Base-by-base conservation (phyloP, 1,140 invertebrate species). In the Belonocnema kinseyi region DNA sequence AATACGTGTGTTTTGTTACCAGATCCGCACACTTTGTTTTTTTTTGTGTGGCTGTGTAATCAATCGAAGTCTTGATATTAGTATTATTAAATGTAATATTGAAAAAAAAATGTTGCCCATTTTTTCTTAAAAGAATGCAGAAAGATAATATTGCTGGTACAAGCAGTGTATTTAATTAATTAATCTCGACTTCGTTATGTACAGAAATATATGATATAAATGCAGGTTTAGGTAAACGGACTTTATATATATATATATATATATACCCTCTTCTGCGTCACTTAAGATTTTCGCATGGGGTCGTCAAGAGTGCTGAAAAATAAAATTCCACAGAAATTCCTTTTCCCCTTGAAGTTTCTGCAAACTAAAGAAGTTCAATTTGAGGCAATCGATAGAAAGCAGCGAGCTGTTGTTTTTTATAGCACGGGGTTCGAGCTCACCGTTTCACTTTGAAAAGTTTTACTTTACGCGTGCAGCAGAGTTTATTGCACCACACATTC, bases 401-500 rank as follows among this genome's bases (percentile, higher is more conserved):
- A 40, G 33, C 21, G 58, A 11, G 26, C 40, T 66, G 61, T 66
- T 66, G 61, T 66, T 66, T 66, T 33, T 66, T 66, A 46, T 66
- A 46, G 61, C 61, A 21, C 33, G 14, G 26, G 61, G 33, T 66
- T 61, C 26, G 58, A 26, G 58, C 26, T 61, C 58, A 61, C 58
- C 58, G 21, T 61, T 61, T 66, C 61, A 66, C 33, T 66, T 66
- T 66, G 46, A 46, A 66, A 66, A 66, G 61, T 66, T 66, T 66
- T 66, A 66, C 61, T 66, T 66, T 66, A 33, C 61, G 61, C 61
- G 61, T 40, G 61, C 26, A 46, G 26, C 33, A 40, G 33, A 66
- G 61, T 66, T 66, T 66, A 66, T 66, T 66, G 61, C 61, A 66
- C 61, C 61, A 66, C 61, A 66, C 61, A 66, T 66, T 66, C 61